Percentiles rank a stretch among this genome's conserved stretches.
Evolutionary conservation across 2,113 vertebrate species (phyloP).

Genomic region (Epinephelus moara): DNA sequence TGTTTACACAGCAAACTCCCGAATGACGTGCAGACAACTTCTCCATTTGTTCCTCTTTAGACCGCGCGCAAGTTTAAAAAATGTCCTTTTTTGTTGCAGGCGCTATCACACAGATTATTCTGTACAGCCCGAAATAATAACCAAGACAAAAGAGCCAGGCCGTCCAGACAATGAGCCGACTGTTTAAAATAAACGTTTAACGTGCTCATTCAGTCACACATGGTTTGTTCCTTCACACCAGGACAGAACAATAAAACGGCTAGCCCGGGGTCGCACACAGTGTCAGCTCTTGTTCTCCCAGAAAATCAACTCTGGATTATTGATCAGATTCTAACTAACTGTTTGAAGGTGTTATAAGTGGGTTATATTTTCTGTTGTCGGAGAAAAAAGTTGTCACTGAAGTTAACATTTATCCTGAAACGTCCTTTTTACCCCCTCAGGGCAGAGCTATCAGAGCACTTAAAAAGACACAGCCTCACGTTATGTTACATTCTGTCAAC

Average conservation of each 20-base stretch:
- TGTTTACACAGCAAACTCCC: background rate
- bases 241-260: background rate
- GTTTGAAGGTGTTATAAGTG: background rate
- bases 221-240: background rate
- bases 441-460: background rate
- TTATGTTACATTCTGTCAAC: slow-evolving; percentile 20
- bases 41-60: slow-evolving; percentile 7
- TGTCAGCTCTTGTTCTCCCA: slow-evolving; percentile 8
- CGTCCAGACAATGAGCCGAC: slow-evolving; percentile 8
- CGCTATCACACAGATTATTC: background rate
- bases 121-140: background rate
- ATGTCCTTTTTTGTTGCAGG: background rate
- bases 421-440: background rate
- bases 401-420: background rate
- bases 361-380: background rate
- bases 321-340: background rate
- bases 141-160: slow-evolving; percentile 20
- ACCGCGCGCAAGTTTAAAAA: slow-evolving; percentile 24
- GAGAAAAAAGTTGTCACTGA: background rate
- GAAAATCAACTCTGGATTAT: background rate
- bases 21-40: slow-evolving; percentile 13
- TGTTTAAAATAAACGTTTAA: slow-evolving; percentile 34
- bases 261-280: background rate
- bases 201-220: slow-evolving; percentile 24
- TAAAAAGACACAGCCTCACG: background rate